Evolutionary conservation across 1,140 invertebrate species (phyloP), one percentile per base, ranked within the genome.

Genomic region (Penaeus chinensis): DNA sequence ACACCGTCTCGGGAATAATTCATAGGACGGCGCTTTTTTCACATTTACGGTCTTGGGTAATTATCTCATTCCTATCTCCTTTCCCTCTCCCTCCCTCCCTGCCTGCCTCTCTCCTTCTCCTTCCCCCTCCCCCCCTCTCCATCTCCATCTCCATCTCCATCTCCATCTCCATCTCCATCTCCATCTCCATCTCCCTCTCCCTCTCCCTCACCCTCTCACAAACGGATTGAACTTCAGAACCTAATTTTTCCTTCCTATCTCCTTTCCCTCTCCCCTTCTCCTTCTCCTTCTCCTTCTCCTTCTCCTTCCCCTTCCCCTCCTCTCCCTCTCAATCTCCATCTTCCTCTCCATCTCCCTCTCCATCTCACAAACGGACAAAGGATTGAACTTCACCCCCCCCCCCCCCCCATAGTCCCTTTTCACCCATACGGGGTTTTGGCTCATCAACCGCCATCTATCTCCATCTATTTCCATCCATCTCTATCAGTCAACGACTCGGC

Each of bases 281-380:
- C 7, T 8, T 71, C 69, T 71, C n/a, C 32, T 18, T 24, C 69
- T 24, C n/a, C 18, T n/a, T 24, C 69, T 71, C n/a, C 32, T n/a
- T 3, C 69, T 71, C 69, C 32, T 20, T n/a, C n/a, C 3, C n/a
- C n/a, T 1, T 71, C 22, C 20, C 66, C n/a, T 11, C 32, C n/a
- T 32, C n/a, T 10, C 16, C n/a, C 66, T 24, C 69, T 27, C 69
- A 18, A n/a, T 24, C 69, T 27, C 69, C 32, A n/a, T 24, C 69
- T 24, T n/a, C 32, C 69, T 24, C 69, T 71, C 69, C 32, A n/a
- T 71, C 69, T 71, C 69, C 32, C 69, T 71, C n/a, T 27, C 69
- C 13, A 11, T 71, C 13, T n/a, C 32, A 20, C 22, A 69, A 20
- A 69, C 22, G 27, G 10, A 18, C 65, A 69, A 18, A 7, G 27